Evolutionary conservation across 2,113 vertebrate genomes (phyloP).

Genomic region (Todiramphus saurophagus): DNA sequence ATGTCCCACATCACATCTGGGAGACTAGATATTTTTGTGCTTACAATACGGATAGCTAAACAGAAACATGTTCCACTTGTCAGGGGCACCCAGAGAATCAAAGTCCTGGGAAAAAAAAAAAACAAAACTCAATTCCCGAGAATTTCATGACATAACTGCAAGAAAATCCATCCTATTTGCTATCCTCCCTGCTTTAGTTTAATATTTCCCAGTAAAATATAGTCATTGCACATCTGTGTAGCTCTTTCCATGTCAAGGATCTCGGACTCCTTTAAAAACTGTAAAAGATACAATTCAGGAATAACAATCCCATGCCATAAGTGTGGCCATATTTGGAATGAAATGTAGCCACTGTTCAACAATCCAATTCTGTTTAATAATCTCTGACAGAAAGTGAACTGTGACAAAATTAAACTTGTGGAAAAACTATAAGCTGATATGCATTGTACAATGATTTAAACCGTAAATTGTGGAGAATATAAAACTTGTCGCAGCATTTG

Average conservation of each 20-base stretch:
- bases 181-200: not conserved
- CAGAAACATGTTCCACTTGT: not conserved
- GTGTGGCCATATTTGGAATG: not conserved
- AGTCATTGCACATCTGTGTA: not conserved
- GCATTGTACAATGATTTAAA: not conserved
- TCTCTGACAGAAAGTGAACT: not conserved
- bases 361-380: not conserved
- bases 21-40: not conserved
- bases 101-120: not conserved
- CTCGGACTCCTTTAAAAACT: not conserved
- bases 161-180: not conserved
- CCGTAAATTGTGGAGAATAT: not conserved
- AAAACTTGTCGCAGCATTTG: not conserved
- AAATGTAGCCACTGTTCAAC: slow-evolving; percentile 6
- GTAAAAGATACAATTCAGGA: not conserved
- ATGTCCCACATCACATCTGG: not conserved
- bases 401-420: not conserved
- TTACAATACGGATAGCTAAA: not conserved
- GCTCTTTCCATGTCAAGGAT: not conserved
- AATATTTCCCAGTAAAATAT: not conserved
- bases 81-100: not conserved
- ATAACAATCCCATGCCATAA: not conserved
- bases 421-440: not conserved
- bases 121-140: not conserved
- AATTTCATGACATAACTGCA: not conserved